phyloP scores from a whole-genome alignment of 1,140 invertebrate species.

The Drosophila biarmipes region DNA sequence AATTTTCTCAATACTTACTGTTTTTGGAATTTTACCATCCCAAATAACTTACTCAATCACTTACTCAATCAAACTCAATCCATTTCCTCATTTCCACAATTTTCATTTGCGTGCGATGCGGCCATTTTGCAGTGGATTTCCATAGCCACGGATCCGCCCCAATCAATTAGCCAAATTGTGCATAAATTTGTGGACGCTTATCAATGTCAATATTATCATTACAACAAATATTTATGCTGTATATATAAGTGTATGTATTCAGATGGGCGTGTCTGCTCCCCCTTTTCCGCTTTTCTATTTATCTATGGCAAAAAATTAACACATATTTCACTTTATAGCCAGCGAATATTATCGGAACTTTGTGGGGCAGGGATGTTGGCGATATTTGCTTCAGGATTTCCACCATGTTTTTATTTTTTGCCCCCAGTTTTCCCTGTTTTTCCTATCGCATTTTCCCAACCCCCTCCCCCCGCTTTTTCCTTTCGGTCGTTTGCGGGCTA shows the following conservation, averaged over 20 bases:
- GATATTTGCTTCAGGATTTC: slow-evolving; percentile 6
- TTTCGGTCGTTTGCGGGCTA: slow-evolving; percentile 39
- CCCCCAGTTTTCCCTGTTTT: not conserved
- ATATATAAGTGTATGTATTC: not conserved
- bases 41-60: not conserved
- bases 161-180: slow-evolving; percentile 83
- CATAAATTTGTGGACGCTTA: slow-evolving; percentile 82
- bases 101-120: slow-evolving; percentile 51
- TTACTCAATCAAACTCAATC: no score
- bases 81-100: slow-evolving; percentile 11
- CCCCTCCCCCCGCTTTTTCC: not conserved
- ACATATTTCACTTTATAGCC: slow-evolving; percentile 81
- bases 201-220: slow-evolving; percentile 83
- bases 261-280: slow-evolving; percentile 42
- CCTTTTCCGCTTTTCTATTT: slow-evolving; percentile 5
- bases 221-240: slow-evolving; percentile 68
- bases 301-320: slow-evolving; percentile 66
- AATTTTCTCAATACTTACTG: no score
- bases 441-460: not conserved
- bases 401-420: not conserved
- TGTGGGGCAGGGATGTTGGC: not conserved
- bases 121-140: slow-evolving; percentile 45
- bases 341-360: slow-evolving; percentile 62
- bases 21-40: not conserved
- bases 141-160: slow-evolving; percentile 46